Conservation (phyloP, 1,140 invertebrate genomes). For the Trachelipus rathkii region DNA sequence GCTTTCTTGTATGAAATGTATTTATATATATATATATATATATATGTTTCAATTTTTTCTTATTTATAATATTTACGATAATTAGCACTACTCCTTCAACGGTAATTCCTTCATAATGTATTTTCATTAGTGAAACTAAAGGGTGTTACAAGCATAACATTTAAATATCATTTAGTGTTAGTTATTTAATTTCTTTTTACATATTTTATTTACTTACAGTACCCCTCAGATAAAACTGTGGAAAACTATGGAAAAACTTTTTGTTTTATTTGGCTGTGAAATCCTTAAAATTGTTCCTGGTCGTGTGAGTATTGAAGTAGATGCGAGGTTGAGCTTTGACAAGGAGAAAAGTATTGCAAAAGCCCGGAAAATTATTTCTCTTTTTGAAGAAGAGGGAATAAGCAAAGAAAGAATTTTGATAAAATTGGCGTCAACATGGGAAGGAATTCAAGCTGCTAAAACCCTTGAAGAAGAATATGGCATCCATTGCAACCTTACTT, state of each 20-base stretch:
- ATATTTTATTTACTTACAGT: no score
- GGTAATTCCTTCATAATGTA: no score
- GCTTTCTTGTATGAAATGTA: no score
- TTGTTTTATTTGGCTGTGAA: constrained; percentile 92
- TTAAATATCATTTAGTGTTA: no score
- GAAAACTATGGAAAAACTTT: constrained; percentile 81
- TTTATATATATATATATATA: no score
- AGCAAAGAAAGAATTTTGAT: constrained; percentile 90
- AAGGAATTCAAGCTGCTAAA: constrained; percentile 95
- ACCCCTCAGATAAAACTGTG: no score
- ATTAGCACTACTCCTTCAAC: no score
- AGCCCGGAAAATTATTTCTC: constrained; percentile 77
- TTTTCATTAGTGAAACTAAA: no score
- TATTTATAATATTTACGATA: no score
- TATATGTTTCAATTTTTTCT: no score
- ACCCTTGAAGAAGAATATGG: constrained; percentile 84
- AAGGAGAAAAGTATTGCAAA: constrained; percentile 68
- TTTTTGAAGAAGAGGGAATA: constrained; percentile 87
- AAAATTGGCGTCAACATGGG: constrained; percentile 97
- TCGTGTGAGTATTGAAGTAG: constrained; percentile 96
- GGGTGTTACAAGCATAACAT: no score
- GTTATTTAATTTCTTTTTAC: no score
- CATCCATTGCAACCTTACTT: constrained; percentile 96
- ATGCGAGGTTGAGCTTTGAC: constrained; percentile 91
- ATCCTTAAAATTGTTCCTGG: constrained; percentile 98